phyloP scores from a whole-genome alignment of 2,113 vertebrate genomes.

The rabbit (Oryctolagus cuniculus) region DNA sequence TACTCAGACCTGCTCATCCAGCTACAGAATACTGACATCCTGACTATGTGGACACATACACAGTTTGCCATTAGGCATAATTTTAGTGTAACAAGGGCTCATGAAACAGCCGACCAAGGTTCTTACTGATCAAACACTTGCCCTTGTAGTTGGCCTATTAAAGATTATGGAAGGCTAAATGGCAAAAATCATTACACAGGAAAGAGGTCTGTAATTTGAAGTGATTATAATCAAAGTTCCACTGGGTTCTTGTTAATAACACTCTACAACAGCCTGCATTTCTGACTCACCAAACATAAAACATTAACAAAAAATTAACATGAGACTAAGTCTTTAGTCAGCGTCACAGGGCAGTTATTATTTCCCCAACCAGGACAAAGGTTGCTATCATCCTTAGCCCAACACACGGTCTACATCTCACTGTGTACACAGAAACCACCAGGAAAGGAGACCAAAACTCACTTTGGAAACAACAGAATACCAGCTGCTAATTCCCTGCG shows the following conservation, averaged over 20 bases:
- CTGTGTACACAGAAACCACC: constrained; percentile 44
- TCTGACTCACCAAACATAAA: constrained; percentile 72
- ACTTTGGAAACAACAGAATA: constrained; percentile 13
- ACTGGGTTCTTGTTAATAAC: constrained; percentile 78
- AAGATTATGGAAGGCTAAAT: constrained; percentile 48
- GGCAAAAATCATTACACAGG: constrained; percentile 71
- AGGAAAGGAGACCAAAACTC: not conserved
- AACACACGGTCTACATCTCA: not conserved
- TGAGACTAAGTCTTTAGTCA: constrained; percentile 32
- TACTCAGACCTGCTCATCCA: not conserved
- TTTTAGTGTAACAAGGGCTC: constrained; percentile 33
- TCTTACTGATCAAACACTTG: constrained; percentile 50
- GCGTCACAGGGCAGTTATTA: constrained; percentile 8
- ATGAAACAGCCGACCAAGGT: constrained; percentile 9
- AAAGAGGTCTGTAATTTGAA: constrained; percentile 67
- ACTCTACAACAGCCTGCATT: constrained; percentile 40
- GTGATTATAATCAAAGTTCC: constrained; percentile 66
- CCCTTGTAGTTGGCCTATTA: constrained; percentile 37
- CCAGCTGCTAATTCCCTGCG: not conserved
- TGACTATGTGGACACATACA: not conserved
- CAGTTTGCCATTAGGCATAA: not conserved
- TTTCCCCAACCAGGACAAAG: constrained; percentile 69
- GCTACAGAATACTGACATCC: not conserved
- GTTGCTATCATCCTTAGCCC: not conserved
- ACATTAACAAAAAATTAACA: constrained; percentile 79